Base-by-base conservation (phyloP, 1,140 invertebrate species). In the Pissodes strobi region DNA sequence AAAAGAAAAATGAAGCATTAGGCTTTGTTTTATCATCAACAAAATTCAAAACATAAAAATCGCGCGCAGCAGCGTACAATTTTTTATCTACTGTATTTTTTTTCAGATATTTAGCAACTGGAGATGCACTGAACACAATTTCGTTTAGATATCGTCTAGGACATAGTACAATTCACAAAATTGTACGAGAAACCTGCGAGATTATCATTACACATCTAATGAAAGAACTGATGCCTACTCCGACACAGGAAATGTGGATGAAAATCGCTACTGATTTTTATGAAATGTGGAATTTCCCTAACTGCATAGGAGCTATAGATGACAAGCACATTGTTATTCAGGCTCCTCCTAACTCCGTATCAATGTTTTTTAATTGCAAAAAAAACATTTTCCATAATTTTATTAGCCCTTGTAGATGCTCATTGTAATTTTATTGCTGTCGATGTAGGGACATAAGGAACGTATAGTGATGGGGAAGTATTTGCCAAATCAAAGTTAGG, bases 381-480 rank as follows among this genome's bases (percentile, higher is more conserved):
- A 63, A 41, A 69, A 2, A 70, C 57, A 64, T 80, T 76, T 68
- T 79, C 75, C 23, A 73, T 82, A 43, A 78, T 82, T 38, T 66
- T 83, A n/a, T 66, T 81, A 51, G 82, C 76, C 4, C 38, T 82
- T 21, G 79, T 78, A n/a, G 78, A 84, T 71, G 75, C 76, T 2
- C 67, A 81, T 59, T 82, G 75, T 64, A 74, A 76, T 58, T 82
- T 81, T 68, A 72, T 75, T 21, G 69, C 66, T 30, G 71, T 82
- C 34, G 76, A 83, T 66, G 74, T 82, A 13, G 78, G 79, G 38
- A 65, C 74, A 2, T 77, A 75, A 66, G 79, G 53, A 12, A 46
- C 48, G 18, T 17, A 27, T 30, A 23, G 21, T 43, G 37, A 27
- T 43, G n/a, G 17, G n/a, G 27, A 34, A 57, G 15, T 56, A 43